phyloP scores from a whole-genome alignment of 1,140 invertebrate species.

The Lordiphosa stackelbergi region DNA sequence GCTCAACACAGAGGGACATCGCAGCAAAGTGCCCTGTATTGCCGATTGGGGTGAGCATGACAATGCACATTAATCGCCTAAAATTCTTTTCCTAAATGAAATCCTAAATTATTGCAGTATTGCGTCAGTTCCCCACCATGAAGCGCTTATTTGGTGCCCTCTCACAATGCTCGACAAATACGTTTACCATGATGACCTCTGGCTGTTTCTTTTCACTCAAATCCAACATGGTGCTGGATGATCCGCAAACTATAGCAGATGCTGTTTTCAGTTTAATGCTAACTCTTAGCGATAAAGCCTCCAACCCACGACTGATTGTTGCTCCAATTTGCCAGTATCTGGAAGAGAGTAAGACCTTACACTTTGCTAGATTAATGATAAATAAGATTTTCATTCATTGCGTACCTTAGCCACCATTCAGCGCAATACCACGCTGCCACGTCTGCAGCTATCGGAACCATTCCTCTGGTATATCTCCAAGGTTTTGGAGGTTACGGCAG shows the following conservation, averaged over 20 bases:
- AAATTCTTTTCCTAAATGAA: not conserved
- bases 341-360: slow-evolving; percentile 80
- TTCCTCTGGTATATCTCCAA: slow-evolving; percentile 86
- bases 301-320: slow-evolving; percentile 85
- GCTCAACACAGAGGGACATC: slow-evolving; percentile 78
- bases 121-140: slow-evolving; percentile 89
- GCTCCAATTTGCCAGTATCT: slow-evolving; percentile 87
- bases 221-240: slow-evolving; percentile 77
- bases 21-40: slow-evolving; percentile 81
- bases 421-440: slow-evolving; percentile 65
- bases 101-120: slow-evolving; percentile 76
- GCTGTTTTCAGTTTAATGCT: slow-evolving; percentile 89
- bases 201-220: slow-evolving; percentile 56
- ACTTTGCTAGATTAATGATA: not conserved
- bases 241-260: slow-evolving; percentile 84
- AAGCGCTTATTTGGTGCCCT: slow-evolving; percentile 87
- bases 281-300: slow-evolving; percentile 84
- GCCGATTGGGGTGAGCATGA: slow-evolving; percentile 80
- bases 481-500: slow-evolving; percentile 83
- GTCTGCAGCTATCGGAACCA: slow-evolving; percentile 84
- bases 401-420: slow-evolving; percentile 67
- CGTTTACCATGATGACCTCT: slow-evolving; percentile 80
- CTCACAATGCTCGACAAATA: slow-evolving; percentile 84
- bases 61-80: slow-evolving; percentile 73
- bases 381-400: too few relatives aligned